phyloP scores from a whole-genome alignment of 2,888 invertebrate genomes.

The Bembecia ichneumoniformis region DNA sequence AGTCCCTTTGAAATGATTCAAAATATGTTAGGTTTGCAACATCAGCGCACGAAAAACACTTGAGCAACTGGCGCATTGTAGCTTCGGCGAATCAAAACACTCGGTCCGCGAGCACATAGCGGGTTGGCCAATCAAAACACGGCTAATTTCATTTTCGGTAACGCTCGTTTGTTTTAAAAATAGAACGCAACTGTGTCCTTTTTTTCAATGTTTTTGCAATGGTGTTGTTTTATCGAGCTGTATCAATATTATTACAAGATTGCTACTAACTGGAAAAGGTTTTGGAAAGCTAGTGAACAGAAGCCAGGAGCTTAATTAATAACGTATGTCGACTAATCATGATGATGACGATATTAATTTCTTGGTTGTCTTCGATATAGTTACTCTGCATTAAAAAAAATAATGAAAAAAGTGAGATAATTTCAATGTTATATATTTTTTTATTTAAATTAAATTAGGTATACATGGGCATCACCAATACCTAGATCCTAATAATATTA shows the following conservation, averaged over 20 bases:
- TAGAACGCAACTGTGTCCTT: conserved; percentile 5
- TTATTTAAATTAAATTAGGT: too few relatives aligned
- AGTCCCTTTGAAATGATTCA: neutral
- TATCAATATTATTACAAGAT: neutral
- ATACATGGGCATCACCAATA: too few relatives aligned
- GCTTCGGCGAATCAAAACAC: conserved; percentile 58
- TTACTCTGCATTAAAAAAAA: conserved; percentile 9
- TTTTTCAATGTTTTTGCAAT: conserved; percentile 9
- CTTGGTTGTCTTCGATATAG: too few relatives aligned
- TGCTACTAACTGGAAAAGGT: too few relatives aligned
- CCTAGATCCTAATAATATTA: too few relatives aligned
- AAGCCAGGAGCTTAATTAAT: too few relatives aligned
- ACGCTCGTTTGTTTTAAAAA: neutral
- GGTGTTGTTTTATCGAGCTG: conserved; percentile 1
- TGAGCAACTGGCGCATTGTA: conserved; percentile 54
- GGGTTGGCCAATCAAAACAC: conserved; percentile 61
- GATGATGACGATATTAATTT: too few relatives aligned
- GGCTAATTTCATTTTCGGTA: conserved; percentile 50
- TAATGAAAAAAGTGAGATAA: neutral
- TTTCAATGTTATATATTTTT: neutral
- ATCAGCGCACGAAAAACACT: conserved; percentile 54
- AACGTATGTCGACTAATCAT: too few relatives aligned
- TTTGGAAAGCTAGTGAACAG: too few relatives aligned
- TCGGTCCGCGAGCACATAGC: conserved; percentile 38
- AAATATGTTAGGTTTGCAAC: conserved; percentile 16